phyloP scores from a whole-genome alignment of 2,113 vertebrate species.

The Toxotes jaculatrix region DNA sequence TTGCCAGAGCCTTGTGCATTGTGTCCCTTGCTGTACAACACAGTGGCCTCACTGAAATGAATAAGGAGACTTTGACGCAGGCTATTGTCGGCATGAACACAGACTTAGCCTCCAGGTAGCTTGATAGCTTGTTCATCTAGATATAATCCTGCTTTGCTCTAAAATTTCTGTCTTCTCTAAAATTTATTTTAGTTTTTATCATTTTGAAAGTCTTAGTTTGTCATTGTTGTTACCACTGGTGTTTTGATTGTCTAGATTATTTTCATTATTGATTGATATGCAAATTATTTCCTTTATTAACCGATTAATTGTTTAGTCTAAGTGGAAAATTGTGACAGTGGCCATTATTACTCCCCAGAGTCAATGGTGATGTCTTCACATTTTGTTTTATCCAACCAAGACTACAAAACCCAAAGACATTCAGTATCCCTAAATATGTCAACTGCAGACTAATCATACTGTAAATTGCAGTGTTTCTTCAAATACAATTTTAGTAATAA shows the following conservation, averaged over 20 bases:
- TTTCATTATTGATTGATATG: background rate
- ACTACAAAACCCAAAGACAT: no score
- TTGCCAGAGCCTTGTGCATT: background rate
- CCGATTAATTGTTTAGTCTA: background rate
- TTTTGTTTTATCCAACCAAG: no score
- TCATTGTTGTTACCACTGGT: background rate
- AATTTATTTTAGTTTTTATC: background rate
- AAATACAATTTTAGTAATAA: constrained; percentile 1
- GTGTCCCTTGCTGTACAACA: background rate
- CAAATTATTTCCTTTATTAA: no score
- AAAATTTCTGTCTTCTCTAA: background rate
- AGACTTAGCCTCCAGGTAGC: background rate
- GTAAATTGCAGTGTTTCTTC: background rate
- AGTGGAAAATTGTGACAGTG: no score
- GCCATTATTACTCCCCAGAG: no score
- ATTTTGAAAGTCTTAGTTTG: background rate
- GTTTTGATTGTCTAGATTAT: background rate
- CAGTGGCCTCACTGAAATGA: background rate
- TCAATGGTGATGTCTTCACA: no score
- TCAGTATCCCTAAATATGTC: background rate
- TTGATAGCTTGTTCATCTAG: background rate
- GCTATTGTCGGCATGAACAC: background rate
- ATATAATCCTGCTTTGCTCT: background rate
- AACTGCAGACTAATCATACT: background rate
- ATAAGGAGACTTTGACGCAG: background rate